Evolutionary conservation across 2,888 invertebrate species (phyloP).

Genomic region (Macrophya annulata): DNA sequence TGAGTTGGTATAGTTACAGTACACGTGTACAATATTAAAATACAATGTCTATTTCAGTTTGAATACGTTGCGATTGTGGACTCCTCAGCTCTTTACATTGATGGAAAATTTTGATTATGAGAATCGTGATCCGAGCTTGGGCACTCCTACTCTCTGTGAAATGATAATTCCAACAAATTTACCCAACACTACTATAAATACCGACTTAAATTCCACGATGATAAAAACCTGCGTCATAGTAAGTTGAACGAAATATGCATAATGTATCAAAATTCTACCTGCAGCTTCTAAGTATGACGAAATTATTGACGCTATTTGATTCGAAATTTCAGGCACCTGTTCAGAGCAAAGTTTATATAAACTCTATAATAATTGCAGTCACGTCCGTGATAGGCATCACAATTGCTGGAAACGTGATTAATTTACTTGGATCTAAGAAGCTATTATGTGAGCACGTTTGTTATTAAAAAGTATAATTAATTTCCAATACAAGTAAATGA

Average conservation of each 20-base stretch:
- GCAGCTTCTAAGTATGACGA: neutral
- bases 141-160: slow-evolving; percentile 59
- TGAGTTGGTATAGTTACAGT: neutral
- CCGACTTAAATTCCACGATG: slow-evolving; percentile 7
- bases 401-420: slow-evolving; percentile 63
- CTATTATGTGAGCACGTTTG: slow-evolving; percentile 65
- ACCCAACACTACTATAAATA: neutral
- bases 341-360: slow-evolving; percentile 65
- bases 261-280: neutral
- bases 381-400: slow-evolving; percentile 61
- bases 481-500: neutral
- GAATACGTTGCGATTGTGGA: slow-evolving; percentile 61
- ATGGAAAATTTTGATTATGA: slow-evolving; percentile 55
- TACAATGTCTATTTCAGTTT: slow-evolving; percentile 62
- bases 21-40: slow-evolving; percentile 9
- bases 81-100: slow-evolving; percentile 63
- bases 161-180: slow-evolving; percentile 36
- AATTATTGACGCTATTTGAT: neutral
- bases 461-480: neutral
- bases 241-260: neutral
- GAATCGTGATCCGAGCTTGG: slow-evolving; percentile 40
- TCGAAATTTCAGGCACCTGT: slow-evolving; percentile 61
- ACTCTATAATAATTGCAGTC: slow-evolving; percentile 65
- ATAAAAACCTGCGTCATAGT: slow-evolving; percentile 24
- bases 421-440: slow-evolving; percentile 65